Conservation (phyloP, 2,797 vertebrate species). For the Bovichtus variegatus region DNA sequence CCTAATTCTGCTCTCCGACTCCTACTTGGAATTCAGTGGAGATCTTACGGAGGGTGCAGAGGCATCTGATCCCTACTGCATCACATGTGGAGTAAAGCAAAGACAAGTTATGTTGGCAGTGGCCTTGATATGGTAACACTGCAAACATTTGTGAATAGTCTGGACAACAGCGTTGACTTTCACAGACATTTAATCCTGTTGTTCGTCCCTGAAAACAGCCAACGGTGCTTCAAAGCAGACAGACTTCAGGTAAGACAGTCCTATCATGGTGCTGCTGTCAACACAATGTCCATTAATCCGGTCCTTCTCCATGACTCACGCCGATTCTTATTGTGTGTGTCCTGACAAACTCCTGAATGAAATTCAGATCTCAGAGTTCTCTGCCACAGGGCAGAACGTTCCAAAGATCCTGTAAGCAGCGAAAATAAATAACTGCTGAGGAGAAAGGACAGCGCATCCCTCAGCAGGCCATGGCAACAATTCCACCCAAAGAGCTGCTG, state of each 20-base stretch:
- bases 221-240: slow-evolving; percentile 30
- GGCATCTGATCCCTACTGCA: slow-evolving; percentile 47
- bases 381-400: background rate
- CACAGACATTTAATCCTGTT: slow-evolving; percentile 20
- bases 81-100: slow-evolving; percentile 14
- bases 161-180: background rate
- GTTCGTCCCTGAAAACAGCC: slow-evolving; percentile 22
- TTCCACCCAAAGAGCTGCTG: background rate
- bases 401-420: background rate
- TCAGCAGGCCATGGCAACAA: background rate
- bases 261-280: background rate
- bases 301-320: slow-evolving; percentile 17
- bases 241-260: slow-evolving; percentile 20
- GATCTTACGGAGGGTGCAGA: slow-evolving; percentile 46
- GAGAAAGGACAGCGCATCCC: background rate
- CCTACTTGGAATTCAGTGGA: slow-evolving; percentile 68
- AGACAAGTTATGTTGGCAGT: background rate
- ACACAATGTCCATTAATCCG: slow-evolving; percentile 23
- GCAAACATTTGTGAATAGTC: slow-evolving; percentile 12
- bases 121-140: background rate
- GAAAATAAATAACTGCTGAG: background rate
- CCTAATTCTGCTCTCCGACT: slow-evolving; percentile 74
- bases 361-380: slow-evolving; percentile 1
- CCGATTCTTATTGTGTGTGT: background rate
- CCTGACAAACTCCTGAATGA: background rate